Evolutionary conservation across 1,140 invertebrate genomes (phyloP), one percentile per base, ranked within the genome.

Genomic region (Brachionus manjavacas): DNA sequence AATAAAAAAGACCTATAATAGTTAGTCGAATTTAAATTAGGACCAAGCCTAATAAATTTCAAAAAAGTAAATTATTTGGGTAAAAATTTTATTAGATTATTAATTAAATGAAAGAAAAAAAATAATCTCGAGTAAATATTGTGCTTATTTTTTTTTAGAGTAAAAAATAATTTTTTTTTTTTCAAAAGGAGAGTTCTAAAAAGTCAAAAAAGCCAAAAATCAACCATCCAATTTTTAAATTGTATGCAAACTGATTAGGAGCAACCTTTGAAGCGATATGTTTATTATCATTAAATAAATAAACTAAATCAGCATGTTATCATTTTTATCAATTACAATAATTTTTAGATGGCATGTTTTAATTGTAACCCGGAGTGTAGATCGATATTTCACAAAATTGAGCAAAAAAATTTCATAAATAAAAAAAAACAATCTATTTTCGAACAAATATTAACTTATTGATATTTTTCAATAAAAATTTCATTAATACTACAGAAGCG

Each of bases 241-340:
- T 60, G 23, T 20, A 23, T 60, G 52, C 52, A 16, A 3, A 8
- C 3, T 60, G 52, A 20, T 60, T 20, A 60, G 52, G 52, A 20
- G 7, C 25, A 60, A 60, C 52, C 52, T 60, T 60, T 60, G 52
- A 60, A 60, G 52, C 52, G 20, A 60, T 23, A 60, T 60, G n/a
- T 60, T 20, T 60, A 20, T 20, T 60, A 60, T 60, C 52, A 60
- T 60, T 60, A 60, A 60, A 60, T 60, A 60, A 60, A 60, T 20
- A 60, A 60, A 60, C 52, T 20, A 60, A 60, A 60, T 60, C 52
- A 60, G 52, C 52, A 60, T 60, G 52, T 60, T 60, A 60, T 60
- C 52, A 60, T 60, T 60, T 60, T 60, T 20, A 60, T 60, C 52
- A 60, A 60, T 60, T 60, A 60, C 52, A 60, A 60, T 60, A 60